phyloP scores from a whole-genome alignment of 2,888 invertebrate species.

The Pachliopta kotzebuea region DNA sequence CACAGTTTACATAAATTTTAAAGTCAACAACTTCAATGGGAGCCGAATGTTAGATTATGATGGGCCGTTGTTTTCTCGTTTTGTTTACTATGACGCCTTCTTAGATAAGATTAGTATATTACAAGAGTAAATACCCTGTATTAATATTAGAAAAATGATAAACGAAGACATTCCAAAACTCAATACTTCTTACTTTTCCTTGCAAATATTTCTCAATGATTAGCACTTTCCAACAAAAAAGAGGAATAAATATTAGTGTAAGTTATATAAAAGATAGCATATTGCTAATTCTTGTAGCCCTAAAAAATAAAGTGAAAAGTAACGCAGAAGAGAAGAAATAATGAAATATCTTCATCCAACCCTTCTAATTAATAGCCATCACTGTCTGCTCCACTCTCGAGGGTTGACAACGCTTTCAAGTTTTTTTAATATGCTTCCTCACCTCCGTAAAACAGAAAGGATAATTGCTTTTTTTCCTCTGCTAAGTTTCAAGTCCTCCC shows the following conservation, averaged over 20 bases:
- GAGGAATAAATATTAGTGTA: conserved; percentile 30
- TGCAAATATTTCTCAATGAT: not conserved
- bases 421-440: conserved; percentile 79
- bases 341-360: conserved; percentile 77
- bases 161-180: conserved; percentile 1
- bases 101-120: not conserved
- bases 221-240: conserved; percentile 25
- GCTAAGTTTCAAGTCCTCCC: conserved; percentile 55
- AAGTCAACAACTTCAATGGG: conserved; percentile 77
- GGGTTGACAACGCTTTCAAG: conserved; percentile 74
- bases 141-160: not conserved
- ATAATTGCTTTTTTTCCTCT: conserved; percentile 74
- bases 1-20: conserved; percentile 79
- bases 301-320: conserved; percentile 40
- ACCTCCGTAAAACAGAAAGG: conserved; percentile 73
- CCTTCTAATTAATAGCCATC: conserved; percentile 80
- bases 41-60: conserved; percentile 73
- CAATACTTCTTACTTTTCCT: not conserved
- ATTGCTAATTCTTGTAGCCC: conserved; percentile 28
- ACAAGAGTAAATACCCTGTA: too few species aligned
- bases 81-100: not conserved
- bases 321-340: conserved; percentile 60
- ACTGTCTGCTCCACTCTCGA: conserved; percentile 75
- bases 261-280: conserved; percentile 31
- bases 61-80: conserved; percentile 37